These are phyloP conservation scores for Melolontha melolontha DNA, from an alignment of 2,888 invertebrate species.

Conservation along the genomic window DNA sequence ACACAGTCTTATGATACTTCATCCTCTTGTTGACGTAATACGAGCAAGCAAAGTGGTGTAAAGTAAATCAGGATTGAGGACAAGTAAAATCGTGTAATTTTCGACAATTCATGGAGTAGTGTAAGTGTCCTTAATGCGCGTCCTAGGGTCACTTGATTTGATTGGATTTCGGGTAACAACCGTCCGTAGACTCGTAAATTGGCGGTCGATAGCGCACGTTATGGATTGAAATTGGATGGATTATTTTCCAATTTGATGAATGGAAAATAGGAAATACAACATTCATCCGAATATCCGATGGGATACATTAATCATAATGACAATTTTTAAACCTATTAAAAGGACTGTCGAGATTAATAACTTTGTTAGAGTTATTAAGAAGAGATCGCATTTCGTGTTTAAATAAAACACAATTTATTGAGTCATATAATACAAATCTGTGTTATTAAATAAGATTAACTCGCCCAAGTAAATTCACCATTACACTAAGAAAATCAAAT, in stretches of 20 bases:
- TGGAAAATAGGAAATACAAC: conserved; percentile 34
- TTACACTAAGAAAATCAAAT: too few species aligned
- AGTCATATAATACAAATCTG: too few species aligned
- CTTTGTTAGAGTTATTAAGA: not conserved
- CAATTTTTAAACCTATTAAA: conserved; percentile 37
- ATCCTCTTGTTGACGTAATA: too few species aligned
- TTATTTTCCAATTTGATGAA: conserved; percentile 52
- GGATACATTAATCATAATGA: conserved; percentile 44
- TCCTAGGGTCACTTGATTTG: conserved; percentile 61
- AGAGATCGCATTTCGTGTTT: too few species aligned
- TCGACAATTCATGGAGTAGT: conserved; percentile 60
- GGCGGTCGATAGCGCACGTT: conserved; percentile 58
- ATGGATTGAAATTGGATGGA: conserved; percentile 53
- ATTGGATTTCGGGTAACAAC: conserved; percentile 62
- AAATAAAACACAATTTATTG: too few species aligned
- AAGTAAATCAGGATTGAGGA: conserved; percentile 58
- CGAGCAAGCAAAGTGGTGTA: too few species aligned
- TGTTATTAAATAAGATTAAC: too few species aligned
- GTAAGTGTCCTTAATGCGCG: conserved; percentile 55
- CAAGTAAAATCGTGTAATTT: conserved; percentile 62
- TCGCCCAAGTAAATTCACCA: too few species aligned
- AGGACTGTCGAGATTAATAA: conserved; percentile 14
- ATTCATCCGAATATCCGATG: conserved; percentile 40
- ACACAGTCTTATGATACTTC: too few species aligned
- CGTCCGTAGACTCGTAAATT: conserved; percentile 62